Percentiles rank a stretch among this genome's conserved stretches.
These are phyloP conservation scores for Pelosia muscerda DNA, from an alignment of 2,888 invertebrate species.

Conservation along the genomic window DNA sequence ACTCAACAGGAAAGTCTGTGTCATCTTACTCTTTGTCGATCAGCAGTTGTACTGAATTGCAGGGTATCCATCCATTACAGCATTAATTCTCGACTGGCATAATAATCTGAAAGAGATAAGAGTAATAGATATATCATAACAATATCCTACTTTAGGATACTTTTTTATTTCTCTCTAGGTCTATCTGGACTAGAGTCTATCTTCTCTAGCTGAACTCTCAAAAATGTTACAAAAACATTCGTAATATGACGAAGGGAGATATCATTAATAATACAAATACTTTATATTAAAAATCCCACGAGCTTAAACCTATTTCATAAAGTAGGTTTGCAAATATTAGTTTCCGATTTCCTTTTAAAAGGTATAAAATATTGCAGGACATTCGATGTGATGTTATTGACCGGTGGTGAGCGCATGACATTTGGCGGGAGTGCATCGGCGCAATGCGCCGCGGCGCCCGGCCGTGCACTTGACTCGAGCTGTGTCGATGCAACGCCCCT, in stretches of 20 bases:
- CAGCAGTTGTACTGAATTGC: not conserved
- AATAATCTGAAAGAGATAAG: too few relatives aligned
- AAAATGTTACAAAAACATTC: not conserved
- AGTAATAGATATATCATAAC: not conserved
- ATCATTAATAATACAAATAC: not conserved
- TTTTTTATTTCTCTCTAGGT: not conserved
- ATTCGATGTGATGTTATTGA: conserved; percentile 68
- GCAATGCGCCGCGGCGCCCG: conserved; percentile 60
- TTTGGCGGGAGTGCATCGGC: conserved; percentile 74
- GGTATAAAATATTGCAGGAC: conserved; percentile 29
- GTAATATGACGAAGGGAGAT: not conserved
- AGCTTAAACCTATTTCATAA: conserved; percentile 15
- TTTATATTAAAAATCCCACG: not conserved
- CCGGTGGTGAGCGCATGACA: conserved; percentile 75
- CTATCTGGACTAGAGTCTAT: too few relatives aligned
- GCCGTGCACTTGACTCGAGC: conserved; percentile 82
- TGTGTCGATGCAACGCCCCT: conserved; percentile 77
- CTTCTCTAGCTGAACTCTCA: not conserved
- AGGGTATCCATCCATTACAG: not conserved
- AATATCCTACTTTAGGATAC: not conserved
- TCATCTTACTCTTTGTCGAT: not conserved
- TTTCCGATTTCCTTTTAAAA: conserved; percentile 31
- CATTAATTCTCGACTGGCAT: too few relatives aligned
- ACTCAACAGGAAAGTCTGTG: not conserved
- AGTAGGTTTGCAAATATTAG: conserved; percentile 26